Evolutionary conservation across 2,797 vertebrate species (phyloP).

Genomic region (Aulostomus chinensis): DNA sequence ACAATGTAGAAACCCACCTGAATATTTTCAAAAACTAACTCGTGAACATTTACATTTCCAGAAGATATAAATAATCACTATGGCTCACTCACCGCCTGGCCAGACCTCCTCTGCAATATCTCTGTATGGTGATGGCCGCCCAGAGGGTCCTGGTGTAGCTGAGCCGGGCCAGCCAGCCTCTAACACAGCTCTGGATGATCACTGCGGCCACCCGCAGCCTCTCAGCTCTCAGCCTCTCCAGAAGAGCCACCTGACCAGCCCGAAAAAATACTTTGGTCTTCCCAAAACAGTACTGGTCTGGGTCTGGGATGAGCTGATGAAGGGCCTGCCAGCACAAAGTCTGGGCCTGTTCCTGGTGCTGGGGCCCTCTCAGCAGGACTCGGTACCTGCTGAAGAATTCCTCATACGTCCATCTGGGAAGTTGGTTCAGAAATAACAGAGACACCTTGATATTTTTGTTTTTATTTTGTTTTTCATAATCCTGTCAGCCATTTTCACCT

Average conservation of each 20-base stretch:
- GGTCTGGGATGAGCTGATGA: slow-evolving; percentile 74
- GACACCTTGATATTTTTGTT: too few species aligned
- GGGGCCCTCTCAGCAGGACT: slow-evolving; percentile 64
- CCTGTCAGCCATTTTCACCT: too few species aligned
- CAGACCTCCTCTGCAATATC: slow-evolving; percentile 70
- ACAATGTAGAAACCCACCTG: too few species aligned
- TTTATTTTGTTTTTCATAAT: too few species aligned
- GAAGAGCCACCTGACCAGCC: slow-evolving; percentile 80
- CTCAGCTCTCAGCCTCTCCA: slow-evolving; percentile 78
- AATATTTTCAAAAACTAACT: too few species aligned
- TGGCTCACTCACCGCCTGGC: slow-evolving; percentile 79
- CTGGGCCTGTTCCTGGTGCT: slow-evolving; percentile 56
- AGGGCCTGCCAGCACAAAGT: slow-evolving; percentile 57
- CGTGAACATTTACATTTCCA: too few species aligned
- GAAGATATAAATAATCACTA: too few species aligned
- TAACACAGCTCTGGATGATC: slow-evolving; percentile 77
- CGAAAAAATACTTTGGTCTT: slow-evolving; percentile 80
- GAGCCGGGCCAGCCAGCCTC: slow-evolving; percentile 76
- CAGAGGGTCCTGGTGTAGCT: slow-evolving; percentile 40
- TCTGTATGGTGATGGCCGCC: slow-evolving; percentile 71
- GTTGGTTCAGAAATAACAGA: background rate
- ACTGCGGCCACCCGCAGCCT: slow-evolving; percentile 71
- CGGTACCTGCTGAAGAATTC: slow-evolving; percentile 82
- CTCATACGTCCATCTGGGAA: slow-evolving; percentile 76
- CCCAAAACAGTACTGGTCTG: slow-evolving; percentile 79